These are phyloP conservation scores for Zosterops japonicus DNA, from an alignment of 2,113 vertebrate genomes.

Conservation along the genomic window DNA sequence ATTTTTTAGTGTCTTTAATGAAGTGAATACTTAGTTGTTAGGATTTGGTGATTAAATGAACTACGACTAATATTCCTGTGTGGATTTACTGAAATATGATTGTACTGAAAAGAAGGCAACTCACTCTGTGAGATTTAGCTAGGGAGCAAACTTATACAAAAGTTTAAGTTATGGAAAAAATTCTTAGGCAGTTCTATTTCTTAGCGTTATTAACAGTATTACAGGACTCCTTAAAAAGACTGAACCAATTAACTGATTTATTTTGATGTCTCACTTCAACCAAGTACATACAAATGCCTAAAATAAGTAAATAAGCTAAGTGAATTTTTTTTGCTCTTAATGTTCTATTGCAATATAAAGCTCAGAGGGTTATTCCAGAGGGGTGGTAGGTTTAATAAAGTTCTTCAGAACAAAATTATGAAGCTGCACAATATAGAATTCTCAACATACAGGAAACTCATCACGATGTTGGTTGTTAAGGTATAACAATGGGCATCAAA, in stretches of 20 bases:
- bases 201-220: background rate
- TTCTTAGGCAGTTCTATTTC: background rate
- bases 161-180: background rate
- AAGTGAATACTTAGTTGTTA: conserved; percentile 81
- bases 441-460: background rate
- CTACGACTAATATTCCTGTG: conserved; percentile 87
- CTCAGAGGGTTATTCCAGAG: background rate
- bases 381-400: background rate
- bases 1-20: conserved; percentile 89
- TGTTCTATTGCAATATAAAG: background rate
- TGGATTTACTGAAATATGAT: conserved; percentile 77
- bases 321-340: background rate
- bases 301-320: background rate
- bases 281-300: background rate
- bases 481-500: background rate
- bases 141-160: conserved; percentile 45
- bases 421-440: background rate
- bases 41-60: conserved; percentile 86
- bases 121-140: background rate
- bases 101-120: conserved; percentile 60
- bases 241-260: background rate
- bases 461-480: background rate
- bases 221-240: background rate
- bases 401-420: background rate
- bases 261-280: background rate